Evolutionary conservation across 2,888 invertebrate genomes (phyloP), one percentile per base, ranked within the genome.

Genomic region (Euphydryas editha): DNA sequence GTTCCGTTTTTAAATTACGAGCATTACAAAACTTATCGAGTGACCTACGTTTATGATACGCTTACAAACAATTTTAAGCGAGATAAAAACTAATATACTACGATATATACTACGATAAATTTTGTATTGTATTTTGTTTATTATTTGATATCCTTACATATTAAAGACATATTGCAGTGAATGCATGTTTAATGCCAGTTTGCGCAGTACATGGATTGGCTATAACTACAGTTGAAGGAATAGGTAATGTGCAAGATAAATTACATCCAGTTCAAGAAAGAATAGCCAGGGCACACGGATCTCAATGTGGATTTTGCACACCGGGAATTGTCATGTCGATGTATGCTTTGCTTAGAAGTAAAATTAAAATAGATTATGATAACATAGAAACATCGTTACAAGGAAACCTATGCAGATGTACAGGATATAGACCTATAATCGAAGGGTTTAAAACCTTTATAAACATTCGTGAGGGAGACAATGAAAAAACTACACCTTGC

Each of bases 241-340:
- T 99, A 54, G 98, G 98, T 3, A 97, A 95, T 61, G 95, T 96
- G 0, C 94, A 94, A 84, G 95, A 95, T 1, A 94, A 94, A 68
- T 90, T 98, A 24, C 98, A 98, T 85, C 96, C 98, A 0, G 96
- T 97, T 0, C 98, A 98, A 90, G 97, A 97, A 79, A 93, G 97
- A 72, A 94, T 98, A 72, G 98, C 98, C 0, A 96, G 96, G 87
- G 94, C 97, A 0, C 98, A 99, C 80, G 99, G 99, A 0, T 97
- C 98, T 0, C 99, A 99, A 85, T 99, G 99, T 82, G 98, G 98
- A 0, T 98, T 98, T 84, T 98, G 98, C 78, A 98, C 98, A 0
- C 98, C 98, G 0, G 99, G 99, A 36, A 98, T 99, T 70, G 97
- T 99, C 0, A 99, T 99, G 99, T 98, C 98, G 0, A 98, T 99